Percentiles rank a stretch among this genome's conserved stretches.
These are phyloP conservation scores for Brienomyrus longianalis DNA, from an alignment of 2,113 vertebrate species.

Conservation along the genomic window DNA sequence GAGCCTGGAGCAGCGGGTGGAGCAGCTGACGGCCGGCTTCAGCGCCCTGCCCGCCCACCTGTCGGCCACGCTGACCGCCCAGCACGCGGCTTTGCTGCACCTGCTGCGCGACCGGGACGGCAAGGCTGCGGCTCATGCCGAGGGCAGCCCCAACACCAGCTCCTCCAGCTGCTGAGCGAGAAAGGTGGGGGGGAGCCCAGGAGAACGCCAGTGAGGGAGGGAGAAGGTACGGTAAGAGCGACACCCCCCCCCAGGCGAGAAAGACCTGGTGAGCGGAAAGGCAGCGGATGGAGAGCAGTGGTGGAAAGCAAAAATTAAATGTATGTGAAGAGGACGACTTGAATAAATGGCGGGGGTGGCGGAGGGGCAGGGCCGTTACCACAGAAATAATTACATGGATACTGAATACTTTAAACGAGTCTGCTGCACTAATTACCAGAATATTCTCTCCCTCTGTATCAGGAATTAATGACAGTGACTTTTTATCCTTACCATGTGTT, in stretches of 20 bases:
- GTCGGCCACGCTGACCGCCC: slow-evolving; percentile 78
- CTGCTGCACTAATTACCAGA: slow-evolving; percentile 53
- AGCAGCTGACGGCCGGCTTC: slow-evolving; percentile 81
- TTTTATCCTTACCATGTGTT: slow-evolving; percentile 64
- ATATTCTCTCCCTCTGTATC: slow-evolving; percentile 55
- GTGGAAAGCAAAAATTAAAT: not conserved
- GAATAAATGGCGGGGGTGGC: not conserved
- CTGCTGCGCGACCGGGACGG: slow-evolving; percentile 69
- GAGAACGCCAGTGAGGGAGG: not conserved
- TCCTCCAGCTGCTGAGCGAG: slow-evolving; percentile 78
- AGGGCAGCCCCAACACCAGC: slow-evolving; percentile 78
- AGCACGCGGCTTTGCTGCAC: slow-evolving; percentile 83
- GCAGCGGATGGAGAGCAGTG: not conserved
- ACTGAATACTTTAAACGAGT: slow-evolving; percentile 52
- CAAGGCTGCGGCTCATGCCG: slow-evolving; percentile 66
- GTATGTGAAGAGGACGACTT: not conserved
- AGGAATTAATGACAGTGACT: slow-evolving; percentile 68
- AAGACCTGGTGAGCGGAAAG: not conserved
- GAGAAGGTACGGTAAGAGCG: not conserved
- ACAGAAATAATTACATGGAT: slow-evolving; percentile 51
- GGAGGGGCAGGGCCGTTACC: not conserved
- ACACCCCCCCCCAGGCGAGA: not conserved
- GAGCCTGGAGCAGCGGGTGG: slow-evolving; percentile 85
- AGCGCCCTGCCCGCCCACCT: slow-evolving; percentile 81
- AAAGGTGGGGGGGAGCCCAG: not conserved